Conservation (phyloP, 2,113 vertebrate genomes). For the Falco punctatus region DNA sequence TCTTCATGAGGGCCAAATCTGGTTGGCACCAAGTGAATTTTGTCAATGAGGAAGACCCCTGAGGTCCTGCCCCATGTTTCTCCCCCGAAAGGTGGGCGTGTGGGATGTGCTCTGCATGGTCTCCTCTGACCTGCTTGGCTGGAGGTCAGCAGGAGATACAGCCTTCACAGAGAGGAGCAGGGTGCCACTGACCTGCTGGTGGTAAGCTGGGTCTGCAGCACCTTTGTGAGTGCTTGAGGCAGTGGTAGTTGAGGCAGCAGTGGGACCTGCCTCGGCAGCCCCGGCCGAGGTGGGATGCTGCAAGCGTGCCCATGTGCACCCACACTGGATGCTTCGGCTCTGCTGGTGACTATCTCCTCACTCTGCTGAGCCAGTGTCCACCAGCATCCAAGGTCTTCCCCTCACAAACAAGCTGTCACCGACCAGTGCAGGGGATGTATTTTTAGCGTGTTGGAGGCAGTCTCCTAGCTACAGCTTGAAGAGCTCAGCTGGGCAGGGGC, state of each 20-base stretch:
- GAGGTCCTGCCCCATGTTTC: accelerated
- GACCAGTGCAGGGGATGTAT: not conserved
- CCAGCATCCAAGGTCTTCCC: not conserved
- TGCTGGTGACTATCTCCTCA: not conserved
- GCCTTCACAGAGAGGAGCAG: not conserved
- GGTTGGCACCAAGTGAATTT: not conserved
- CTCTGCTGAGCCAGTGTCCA: not conserved
- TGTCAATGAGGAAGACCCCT: not conserved
- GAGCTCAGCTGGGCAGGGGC: slow-evolving; percentile 26
- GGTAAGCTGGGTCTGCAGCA: not conserved
- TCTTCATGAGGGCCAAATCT: not conserved
- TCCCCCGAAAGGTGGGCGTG: not conserved
- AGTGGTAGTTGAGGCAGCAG: accelerated
- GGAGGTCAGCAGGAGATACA: not conserved
- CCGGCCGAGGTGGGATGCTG: accelerated
- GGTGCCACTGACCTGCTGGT: accelerated
- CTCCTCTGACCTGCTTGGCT: accelerated
- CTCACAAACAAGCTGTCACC: not conserved
- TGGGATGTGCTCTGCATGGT: accelerated
- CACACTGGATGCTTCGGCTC: not conserved
- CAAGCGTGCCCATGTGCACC: accelerated
- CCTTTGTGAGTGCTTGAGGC: not conserved
- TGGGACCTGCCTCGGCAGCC: not conserved
- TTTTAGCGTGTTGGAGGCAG: slow-evolving; percentile 13
- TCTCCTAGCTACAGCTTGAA: slow-evolving; percentile 54